Evolutionary conservation across 1,140 invertebrate genomes (phyloP).

Genomic region (Acromyrmex charruanus): DNA sequence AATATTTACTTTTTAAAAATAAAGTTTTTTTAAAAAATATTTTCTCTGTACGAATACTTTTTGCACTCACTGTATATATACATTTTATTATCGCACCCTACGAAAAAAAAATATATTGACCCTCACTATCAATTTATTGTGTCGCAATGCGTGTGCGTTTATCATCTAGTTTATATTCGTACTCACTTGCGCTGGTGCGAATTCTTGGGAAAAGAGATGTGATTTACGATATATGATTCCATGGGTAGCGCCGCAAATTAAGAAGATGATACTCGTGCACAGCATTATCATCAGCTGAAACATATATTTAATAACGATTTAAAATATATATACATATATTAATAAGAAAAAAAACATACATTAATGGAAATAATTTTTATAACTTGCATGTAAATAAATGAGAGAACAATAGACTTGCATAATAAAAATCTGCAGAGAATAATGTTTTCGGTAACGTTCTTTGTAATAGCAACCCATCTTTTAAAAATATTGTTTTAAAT

Average conservation of each 20-base stretch:
- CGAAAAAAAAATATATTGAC: slow-evolving; percentile 49
- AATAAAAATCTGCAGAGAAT: background rate
- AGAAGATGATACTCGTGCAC: slow-evolving; percentile 56
- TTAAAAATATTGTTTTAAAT: background rate
- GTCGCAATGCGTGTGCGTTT: slow-evolving; percentile 50
- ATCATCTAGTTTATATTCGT: slow-evolving; percentile 57
- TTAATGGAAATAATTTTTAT: background rate
- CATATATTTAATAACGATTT: slow-evolving; percentile 14
- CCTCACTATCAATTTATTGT: slow-evolving; percentile 35
- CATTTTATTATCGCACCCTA: slow-evolving; percentile 24
- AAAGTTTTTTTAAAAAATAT: too few species aligned
- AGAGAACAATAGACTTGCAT: background rate
- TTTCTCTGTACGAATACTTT: too few species aligned
- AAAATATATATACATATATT: background rate
- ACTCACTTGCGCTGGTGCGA: slow-evolving; percentile 49
- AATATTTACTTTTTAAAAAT: too few species aligned
- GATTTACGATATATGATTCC: slow-evolving; percentile 69
- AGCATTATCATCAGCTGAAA: slow-evolving; percentile 60
- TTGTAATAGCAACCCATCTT: background rate
- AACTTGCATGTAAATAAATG: too few species aligned
- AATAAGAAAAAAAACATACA: background rate
- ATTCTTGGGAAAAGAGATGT: slow-evolving; percentile 45
- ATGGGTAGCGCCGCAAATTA: slow-evolving; percentile 62
- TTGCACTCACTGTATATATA: background rate
- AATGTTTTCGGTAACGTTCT: background rate